These are phyloP conservation scores for Nezara viridula DNA, from an alignment of 2,888 invertebrate genomes.

Conservation along the genomic window DNA sequence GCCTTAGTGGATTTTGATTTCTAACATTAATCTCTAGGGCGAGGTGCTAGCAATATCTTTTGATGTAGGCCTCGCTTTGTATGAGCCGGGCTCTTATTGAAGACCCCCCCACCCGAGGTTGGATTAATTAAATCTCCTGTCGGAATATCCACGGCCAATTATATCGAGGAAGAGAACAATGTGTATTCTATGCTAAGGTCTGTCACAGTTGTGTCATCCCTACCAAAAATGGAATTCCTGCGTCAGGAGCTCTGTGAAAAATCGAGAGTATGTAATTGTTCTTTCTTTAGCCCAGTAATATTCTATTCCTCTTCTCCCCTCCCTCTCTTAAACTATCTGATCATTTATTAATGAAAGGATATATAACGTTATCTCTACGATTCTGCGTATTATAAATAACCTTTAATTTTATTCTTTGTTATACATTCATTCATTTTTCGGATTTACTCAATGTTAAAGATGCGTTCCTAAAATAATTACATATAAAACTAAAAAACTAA, in stretches of 20 bases:
- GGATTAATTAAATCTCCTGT: constrained; percentile 38
- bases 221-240: neutral
- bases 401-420: too few relatives aligned
- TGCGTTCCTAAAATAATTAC: too few relatives aligned
- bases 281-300: neutral
- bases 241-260: neutral
- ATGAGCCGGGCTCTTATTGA: constrained; percentile 28
- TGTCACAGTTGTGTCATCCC: neutral
- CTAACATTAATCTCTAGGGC: constrained; percentile 49
- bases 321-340: neutral
- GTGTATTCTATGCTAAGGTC: neutral
- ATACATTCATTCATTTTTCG: too few relatives aligned
- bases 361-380: too few relatives aligned
- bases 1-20: constrained; percentile 52
- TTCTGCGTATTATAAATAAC: too few relatives aligned
- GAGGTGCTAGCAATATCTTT: constrained; percentile 47
- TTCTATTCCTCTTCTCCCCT: neutral
- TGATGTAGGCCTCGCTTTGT: constrained; percentile 20
- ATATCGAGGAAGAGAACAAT: neutral
- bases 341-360: neutral
- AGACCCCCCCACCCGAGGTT: neutral
- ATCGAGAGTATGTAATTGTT: neutral
- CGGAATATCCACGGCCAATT: constrained; percentile 40
- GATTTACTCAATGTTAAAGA: too few relatives aligned
- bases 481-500: too few relatives aligned